Conservation (phyloP, 2,113 vertebrate species). For the Myotis lucifugus region DNA sequence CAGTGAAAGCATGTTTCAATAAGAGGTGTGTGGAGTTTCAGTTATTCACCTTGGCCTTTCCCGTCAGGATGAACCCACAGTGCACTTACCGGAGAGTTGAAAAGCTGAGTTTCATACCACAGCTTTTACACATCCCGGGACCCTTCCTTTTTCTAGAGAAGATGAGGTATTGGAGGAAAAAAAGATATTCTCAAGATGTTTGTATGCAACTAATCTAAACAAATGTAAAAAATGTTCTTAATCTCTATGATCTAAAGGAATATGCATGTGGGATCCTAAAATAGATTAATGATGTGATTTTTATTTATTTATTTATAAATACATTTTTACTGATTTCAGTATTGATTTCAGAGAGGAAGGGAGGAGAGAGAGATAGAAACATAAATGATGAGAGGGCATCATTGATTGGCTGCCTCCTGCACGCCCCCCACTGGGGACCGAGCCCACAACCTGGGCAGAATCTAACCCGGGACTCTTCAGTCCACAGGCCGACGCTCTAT, state of each 20-base stretch:
- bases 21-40: background rate
- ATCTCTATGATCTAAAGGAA: background rate
- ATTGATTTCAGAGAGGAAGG: too few relatives aligned
- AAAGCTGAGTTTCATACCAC: background rate
- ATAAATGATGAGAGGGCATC: too few relatives aligned
- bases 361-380: too few relatives aligned
- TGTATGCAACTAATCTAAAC: background rate
- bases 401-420: too few relatives aligned
- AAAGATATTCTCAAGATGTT: background rate
- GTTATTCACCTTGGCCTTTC: background rate
- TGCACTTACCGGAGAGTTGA: background rate
- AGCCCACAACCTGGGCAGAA: too few relatives aligned
- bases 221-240: conserved; percentile 40
- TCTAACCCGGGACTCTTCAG: too few relatives aligned
- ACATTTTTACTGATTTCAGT: too few relatives aligned
- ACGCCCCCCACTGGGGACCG: too few relatives aligned
- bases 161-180: too few relatives aligned
- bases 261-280: background rate
- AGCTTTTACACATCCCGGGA: background rate
- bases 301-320: too few relatives aligned
- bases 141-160: conserved; percentile 22
- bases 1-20: background rate
- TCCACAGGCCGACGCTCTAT: too few relatives aligned
- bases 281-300: background rate
- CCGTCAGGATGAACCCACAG: background rate